These are phyloP conservation scores for Drosophila birchii DNA, from an alignment of 2,888 invertebrate species.

Conservation along the genomic window DNA sequence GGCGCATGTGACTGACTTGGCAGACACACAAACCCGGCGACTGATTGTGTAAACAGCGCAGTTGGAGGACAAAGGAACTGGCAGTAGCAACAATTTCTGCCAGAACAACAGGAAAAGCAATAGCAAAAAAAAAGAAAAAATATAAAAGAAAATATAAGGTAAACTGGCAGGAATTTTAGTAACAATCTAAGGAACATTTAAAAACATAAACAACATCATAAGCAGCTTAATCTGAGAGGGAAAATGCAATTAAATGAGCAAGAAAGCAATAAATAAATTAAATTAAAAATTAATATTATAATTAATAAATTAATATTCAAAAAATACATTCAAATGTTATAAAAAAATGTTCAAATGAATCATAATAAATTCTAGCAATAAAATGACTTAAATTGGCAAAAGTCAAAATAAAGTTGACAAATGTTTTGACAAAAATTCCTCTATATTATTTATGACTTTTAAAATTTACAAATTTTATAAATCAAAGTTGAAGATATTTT, in stretches of 20 bases:
- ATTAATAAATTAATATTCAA: too few species aligned
- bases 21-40: conserved; percentile 17
- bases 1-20: conserved; percentile 67
- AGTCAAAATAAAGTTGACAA: not conserved
- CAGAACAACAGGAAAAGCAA: not conserved
- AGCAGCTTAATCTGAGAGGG: too few species aligned
- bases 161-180: not conserved
- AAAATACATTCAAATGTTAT: too few species aligned
- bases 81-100: conserved; percentile 1
- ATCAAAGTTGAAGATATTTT: not conserved
- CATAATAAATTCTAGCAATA: too few species aligned
- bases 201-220: not conserved
- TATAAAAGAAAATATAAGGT: not conserved
- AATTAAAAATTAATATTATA: too few species aligned
- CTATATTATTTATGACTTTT: not conserved
- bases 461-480: not conserved
- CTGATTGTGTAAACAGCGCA: conserved; percentile 68
- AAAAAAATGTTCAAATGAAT: too few species aligned
- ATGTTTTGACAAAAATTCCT: not conserved
- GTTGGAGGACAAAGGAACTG: conserved; percentile 39
- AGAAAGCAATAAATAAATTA: not conserved
- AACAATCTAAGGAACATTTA: not conserved
- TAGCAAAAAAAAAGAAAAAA: not conserved
- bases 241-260: not conserved
- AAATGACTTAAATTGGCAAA: too few species aligned